Base-by-base conservation (phyloP, 1,140 invertebrate species). In the Pogonomyrmex californicus region DNA sequence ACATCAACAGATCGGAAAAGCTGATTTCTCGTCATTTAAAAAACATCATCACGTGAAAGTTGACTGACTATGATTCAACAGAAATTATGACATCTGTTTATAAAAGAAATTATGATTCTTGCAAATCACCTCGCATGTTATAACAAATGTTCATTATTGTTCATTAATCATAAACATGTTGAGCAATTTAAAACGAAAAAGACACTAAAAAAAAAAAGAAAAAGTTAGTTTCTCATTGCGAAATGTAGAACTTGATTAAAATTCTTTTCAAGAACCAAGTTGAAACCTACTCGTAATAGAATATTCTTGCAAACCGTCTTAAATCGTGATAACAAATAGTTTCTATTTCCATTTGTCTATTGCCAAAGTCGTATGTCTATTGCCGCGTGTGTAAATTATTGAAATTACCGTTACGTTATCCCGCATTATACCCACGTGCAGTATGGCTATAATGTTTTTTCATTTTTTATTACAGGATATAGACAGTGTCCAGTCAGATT, bases 401-500 rank as follows among this genome's bases (percentile, higher is more conserved):
- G 30, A 75, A 47, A 83, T 23, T 41, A 60, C 3, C 17, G 17
- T 14, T 51, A n/a, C 23, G 71, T 62, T 7, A 71, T 17, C 23
- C 1, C 14, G 3, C 17, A 36, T 41, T 77, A 33, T 12, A 41
- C 23, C 23, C 9, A 23, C 5, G 38, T 7, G 14, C 30, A 17
- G 7, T 6, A 49, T 1, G 70, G 30, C 82, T 85, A 77, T 77
- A 78, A 78, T 56, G 41, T 33, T 51, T 6, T 47, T 85, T 33
- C n/a, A 77, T 85, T 85, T 78, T 78, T 85, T 44, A 75, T 86
- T 91, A 9, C 77, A 95, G 94, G 93, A 14, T 96, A 93, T 83
- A 92, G 93, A n/a, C 94, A 95, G 68, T 96, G 96, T 88, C 96
- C 96, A 1, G 95, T 96, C 10, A 92, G 96, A 23, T 92, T 96